Percentiles rank a stretch among this genome's conserved stretches.
Conservation (phyloP, 2,797 vertebrate species). For the Macrochelys suwanniensis region DNA sequence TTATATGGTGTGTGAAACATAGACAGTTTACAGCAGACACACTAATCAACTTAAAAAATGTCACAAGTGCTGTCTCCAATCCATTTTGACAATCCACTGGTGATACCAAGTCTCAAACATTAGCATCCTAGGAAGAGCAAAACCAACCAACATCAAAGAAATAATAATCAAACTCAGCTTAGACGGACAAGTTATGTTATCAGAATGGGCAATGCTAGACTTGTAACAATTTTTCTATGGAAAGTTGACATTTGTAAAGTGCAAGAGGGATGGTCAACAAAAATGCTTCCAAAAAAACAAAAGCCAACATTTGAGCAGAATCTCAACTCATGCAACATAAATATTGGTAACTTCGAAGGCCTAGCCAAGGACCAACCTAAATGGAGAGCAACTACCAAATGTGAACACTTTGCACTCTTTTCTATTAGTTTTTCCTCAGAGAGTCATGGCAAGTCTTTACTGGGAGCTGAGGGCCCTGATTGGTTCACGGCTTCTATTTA, state of each 20-base stretch:
- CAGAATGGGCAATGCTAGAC: neutral
- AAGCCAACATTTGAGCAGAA: neutral
- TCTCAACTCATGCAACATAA: neutral
- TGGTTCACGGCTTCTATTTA: neutral
- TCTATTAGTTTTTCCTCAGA: no score
- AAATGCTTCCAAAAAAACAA: neutral
- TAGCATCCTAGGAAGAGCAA: neutral
- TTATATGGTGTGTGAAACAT: neutral
- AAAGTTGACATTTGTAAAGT: neutral
- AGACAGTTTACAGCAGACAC: neutral
- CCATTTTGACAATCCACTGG: neutral
- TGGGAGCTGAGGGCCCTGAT: neutral
- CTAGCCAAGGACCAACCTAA: neutral
- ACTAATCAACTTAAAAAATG: neutral
- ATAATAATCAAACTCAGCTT: neutral
- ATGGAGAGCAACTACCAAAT: neutral
- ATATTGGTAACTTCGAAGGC: neutral
- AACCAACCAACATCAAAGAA: neutral
- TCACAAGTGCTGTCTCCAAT: neutral
- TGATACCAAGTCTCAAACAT: neutral
- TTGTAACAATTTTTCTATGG: neutral
- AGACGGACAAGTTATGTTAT: neutral
- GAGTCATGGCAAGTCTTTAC: neutral
- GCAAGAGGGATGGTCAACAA: neutral
- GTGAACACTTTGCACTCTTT: no score